These are phyloP conservation scores for Pangasius djambal DNA, from an alignment of 2,797 vertebrate genomes.

Conservation along the genomic window DNA sequence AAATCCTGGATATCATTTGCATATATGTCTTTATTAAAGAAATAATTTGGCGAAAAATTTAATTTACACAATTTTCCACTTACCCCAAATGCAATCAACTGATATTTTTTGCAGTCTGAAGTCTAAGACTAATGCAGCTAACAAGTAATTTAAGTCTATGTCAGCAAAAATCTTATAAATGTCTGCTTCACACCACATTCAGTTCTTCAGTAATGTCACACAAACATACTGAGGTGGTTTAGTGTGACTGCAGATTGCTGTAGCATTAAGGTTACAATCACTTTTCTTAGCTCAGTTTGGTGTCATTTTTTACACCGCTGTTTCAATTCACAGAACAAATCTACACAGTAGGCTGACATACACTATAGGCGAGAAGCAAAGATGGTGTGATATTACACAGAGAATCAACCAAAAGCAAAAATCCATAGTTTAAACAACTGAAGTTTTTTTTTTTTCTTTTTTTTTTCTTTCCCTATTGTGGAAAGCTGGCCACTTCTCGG, in stretches of 20 bases:
- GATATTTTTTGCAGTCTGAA: neutral
- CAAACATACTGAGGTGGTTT: neutral
- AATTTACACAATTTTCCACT: neutral
- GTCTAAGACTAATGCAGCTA: neutral
- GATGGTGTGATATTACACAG: neutral
- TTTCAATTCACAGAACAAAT: neutral
- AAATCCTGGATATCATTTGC: slow-evolving; percentile 5
- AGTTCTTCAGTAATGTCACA: neutral
- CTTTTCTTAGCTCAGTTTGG: slow-evolving; percentile 2
- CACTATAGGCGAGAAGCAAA: neutral
- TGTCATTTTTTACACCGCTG: neutral
- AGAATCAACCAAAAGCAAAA: neutral
- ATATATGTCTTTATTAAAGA: slow-evolving; percentile 13
- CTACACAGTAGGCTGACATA: neutral
- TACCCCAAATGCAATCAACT: neutral
- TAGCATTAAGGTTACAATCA: neutral
- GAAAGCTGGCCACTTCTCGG: too few species aligned
- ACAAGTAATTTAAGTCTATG: neutral
- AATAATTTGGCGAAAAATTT: slow-evolving; percentile 1
- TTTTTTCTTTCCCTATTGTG: too few species aligned
- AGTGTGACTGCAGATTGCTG: neutral
- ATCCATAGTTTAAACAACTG: neutral
- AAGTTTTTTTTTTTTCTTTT: too few species aligned
- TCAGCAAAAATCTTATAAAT: neutral
- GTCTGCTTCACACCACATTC: neutral